These are phyloP conservation scores for Sialia sialis DNA, from an alignment of 2,113 vertebrate genomes.

Conservation along the genomic window DNA sequence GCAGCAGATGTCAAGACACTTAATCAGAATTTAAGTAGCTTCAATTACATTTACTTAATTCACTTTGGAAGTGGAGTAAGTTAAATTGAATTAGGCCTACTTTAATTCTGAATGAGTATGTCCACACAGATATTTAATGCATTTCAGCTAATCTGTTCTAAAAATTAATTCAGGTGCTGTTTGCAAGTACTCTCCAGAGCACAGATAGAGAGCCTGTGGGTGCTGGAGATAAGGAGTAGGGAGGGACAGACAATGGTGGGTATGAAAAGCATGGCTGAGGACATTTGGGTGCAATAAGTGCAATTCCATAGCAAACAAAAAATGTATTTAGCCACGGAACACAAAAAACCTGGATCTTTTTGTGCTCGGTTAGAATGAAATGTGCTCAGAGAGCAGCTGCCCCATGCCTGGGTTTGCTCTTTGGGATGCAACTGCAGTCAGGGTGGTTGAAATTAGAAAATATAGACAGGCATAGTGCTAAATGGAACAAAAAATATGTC, in stretches of 20 bases:
- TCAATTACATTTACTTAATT: constrained; percentile 53
- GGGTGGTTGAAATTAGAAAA: neutral
- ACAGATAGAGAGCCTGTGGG: neutral
- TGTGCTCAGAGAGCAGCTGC: neutral
- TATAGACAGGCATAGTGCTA: neutral
- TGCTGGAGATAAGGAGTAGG: neutral
- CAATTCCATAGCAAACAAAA: neutral
- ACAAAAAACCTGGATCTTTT: neutral
- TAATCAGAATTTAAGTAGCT: constrained; percentile 59
- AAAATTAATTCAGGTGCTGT: neutral
- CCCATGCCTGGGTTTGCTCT: neutral
- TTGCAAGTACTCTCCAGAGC: neutral
- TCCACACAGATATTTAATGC: constrained; percentile 15
- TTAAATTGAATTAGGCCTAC: constrained; percentile 36
- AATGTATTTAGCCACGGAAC: neutral
- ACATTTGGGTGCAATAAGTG: neutral
- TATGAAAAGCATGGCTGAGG: neutral
- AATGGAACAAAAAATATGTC: neutral
- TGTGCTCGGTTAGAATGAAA: neutral
- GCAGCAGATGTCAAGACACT: constrained; percentile 50
- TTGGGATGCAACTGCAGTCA: neutral
- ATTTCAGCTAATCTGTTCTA: neutral
- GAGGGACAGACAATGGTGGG: neutral
- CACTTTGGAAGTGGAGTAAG: constrained; percentile 48
- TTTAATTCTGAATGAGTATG: constrained; percentile 27